Percentiles rank a stretch among this genome's conserved stretches.
Evolutionary conservation across 2,113 vertebrate genomes (phyloP).

Genomic region (Dasyprocta punctata): DNA sequence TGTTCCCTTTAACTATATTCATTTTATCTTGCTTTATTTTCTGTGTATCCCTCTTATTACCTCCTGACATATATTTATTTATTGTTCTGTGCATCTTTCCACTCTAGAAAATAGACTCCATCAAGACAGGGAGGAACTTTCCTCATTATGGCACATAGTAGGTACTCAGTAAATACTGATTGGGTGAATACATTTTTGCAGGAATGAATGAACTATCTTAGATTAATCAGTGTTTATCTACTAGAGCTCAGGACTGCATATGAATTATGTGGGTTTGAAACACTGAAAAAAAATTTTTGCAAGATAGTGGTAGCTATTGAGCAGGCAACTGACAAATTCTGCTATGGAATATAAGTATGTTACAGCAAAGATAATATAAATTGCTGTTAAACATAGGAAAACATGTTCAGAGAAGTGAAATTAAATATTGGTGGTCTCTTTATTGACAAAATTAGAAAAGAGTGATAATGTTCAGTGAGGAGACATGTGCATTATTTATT

Average conservation of each 20-base stretch:
- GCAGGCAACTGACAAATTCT: not conserved
- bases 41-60: not conserved
- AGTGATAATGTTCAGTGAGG: not conserved
- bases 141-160: not conserved
- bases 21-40: not conserved
- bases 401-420: slow-evolving; percentile 14
- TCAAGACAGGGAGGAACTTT: not conserved
- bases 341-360: not conserved
- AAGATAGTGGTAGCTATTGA: not conserved
- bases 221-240: not conserved
- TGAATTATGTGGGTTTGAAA: slow-evolving; percentile 1
- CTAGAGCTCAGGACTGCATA: not conserved
- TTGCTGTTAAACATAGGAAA: slow-evolving; percentile 7
- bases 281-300: not conserved
- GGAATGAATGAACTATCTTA: not conserved
- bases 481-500: not conserved
- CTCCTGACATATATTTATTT: slow-evolving; percentile 7
- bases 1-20: not conserved
- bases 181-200: not conserved
- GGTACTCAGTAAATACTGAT: not conserved
- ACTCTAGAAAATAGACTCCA: slow-evolving; percentile 9
- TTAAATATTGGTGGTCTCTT: slow-evolving; percentile 14
- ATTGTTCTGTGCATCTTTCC: not conserved
- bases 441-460: slow-evolving; percentile 27
- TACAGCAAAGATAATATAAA: not conserved